These are phyloP conservation scores for Sardina pilchardus DNA, from an alignment of 2,113 vertebrate genomes.

Conservation along the genomic window DNA sequence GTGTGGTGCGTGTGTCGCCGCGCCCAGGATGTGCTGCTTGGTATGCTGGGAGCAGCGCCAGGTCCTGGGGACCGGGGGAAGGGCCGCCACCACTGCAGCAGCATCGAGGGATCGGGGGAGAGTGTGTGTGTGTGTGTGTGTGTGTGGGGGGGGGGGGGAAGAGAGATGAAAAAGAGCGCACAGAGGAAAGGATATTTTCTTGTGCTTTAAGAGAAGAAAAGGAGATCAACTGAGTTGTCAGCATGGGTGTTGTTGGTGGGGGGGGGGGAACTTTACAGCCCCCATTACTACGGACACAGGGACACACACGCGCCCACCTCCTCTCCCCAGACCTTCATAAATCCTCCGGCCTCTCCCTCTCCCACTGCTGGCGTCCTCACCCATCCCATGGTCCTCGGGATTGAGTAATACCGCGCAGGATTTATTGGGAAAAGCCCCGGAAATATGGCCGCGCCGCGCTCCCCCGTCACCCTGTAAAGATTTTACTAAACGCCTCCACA, in stretches of 20 bases:
- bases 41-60: constrained; percentile 29
- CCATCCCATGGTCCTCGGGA: constrained; percentile 16
- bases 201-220: not conserved
- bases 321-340: constrained; percentile 33
- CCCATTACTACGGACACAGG: constrained; percentile 1
- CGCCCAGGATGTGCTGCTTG: constrained; percentile 14
- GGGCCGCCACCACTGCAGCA: not conserved
- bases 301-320: not conserved
- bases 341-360: constrained; percentile 23
- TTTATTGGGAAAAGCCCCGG: constrained; percentile 13
- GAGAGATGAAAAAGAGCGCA: not conserved
- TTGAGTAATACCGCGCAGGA: not conserved
- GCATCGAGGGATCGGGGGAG: no score
- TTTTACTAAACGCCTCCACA: constrained; percentile 21
- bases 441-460: not conserved
- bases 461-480: constrained; percentile 12
- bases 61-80: not conserved
- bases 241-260: not conserved
- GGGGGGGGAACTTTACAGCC: constrained; percentile 5
- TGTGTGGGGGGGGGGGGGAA: no score
- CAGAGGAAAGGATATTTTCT: not conserved
- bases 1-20: not conserved
- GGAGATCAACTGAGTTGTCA: not conserved
- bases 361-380: not conserved
- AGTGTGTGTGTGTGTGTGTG: no score